Conservation (phyloP, 2,888 invertebrate genomes). For the Bellardia bayeri region DNA sequence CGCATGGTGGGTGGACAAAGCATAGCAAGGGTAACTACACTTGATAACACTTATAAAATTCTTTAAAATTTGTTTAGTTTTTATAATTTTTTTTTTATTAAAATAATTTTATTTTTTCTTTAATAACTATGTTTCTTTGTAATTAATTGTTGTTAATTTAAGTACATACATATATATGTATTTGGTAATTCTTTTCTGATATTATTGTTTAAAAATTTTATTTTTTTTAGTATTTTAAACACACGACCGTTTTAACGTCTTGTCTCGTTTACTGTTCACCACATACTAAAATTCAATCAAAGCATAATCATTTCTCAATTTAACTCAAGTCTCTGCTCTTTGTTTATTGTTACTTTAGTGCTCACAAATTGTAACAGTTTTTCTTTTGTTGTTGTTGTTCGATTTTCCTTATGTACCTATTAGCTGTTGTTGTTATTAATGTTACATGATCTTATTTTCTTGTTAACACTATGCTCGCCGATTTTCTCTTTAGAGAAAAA, state of each 20-base stretch:
- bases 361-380: conserved; percentile 71
- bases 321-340: conserved; percentile 51
- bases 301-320: conserved; percentile 75
- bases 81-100: not conserved
- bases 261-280: conserved; percentile 74
- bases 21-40: conserved; percentile 76
- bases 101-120: conserved; percentile 17
- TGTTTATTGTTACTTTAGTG: conserved; percentile 29
- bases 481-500: conserved; percentile 55
- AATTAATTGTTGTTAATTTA: conserved; percentile 26
- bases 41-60: not conserved
- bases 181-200: conserved; percentile 20
- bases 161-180: no score
- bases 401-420: conserved; percentile 33
- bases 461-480: conserved; percentile 65
- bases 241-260: conserved; percentile 70
- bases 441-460: conserved; percentile 68
- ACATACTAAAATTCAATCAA: conserved; percentile 77
- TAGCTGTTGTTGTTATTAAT: conserved; percentile 44
- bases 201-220: conserved; percentile 39
- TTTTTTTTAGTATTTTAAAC: conserved; percentile 22
- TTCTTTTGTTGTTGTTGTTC: conserved; percentile 41
- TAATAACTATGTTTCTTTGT: conserved; percentile 46
- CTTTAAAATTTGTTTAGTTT: not conserved
- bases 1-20: conserved; percentile 84